Evolutionary conservation across 2,888 invertebrate genomes (phyloP).

Genomic region (Neoaliturus tenellus): DNA sequence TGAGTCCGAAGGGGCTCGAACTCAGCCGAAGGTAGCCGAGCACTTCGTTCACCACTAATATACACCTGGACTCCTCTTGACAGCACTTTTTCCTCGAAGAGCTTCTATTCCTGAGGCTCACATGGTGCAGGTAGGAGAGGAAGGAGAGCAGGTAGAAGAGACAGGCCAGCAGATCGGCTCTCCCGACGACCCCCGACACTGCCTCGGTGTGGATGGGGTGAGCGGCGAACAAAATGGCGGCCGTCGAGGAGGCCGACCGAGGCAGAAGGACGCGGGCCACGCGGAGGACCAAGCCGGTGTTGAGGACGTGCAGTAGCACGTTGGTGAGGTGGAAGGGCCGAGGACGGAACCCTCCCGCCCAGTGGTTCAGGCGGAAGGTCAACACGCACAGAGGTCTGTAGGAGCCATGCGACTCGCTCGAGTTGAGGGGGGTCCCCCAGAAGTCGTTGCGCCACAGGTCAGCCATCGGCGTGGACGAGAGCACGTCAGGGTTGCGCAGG

Average conservation of each 20-base stretch:
- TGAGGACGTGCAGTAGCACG: conserved; percentile 89
- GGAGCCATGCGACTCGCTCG: conserved; percentile 97
- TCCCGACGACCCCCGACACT: conserved; percentile 95
- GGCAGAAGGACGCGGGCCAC: conserved; percentile 58
- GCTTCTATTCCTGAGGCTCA: conserved; percentile 71
- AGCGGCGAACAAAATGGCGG: conserved; percentile 87
- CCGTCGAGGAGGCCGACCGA: conserved; percentile 67
- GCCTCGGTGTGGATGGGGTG: conserved; percentile 99
- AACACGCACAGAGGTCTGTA: conserved; percentile 95
- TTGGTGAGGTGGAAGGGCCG: conserved; percentile 92
- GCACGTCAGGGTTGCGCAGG: conserved; percentile 93
- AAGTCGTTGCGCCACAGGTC: conserved; percentile 95
- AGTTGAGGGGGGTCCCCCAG: conserved; percentile 97
- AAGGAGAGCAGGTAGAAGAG: conserved; percentile 93
- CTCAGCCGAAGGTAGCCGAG: conserved; percentile 20
- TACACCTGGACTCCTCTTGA: background rate
- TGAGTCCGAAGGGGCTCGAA: conserved; percentile 28
- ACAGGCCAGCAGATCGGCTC: conserved; percentile 95
- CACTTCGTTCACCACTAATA: background rate
- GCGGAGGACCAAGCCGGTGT: conserved; percentile 79
- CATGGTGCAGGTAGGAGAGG: conserved; percentile 89
- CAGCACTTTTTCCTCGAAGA: conserved; percentile 15
- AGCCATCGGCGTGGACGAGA: conserved; percentile 77
- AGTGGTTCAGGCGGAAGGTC: conserved; percentile 89
- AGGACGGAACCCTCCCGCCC: conserved; percentile 85